These are phyloP conservation scores for Aptenodytes forsteri DNA, from an alignment of 2,113 vertebrate species.

Conservation along the genomic window DNA sequence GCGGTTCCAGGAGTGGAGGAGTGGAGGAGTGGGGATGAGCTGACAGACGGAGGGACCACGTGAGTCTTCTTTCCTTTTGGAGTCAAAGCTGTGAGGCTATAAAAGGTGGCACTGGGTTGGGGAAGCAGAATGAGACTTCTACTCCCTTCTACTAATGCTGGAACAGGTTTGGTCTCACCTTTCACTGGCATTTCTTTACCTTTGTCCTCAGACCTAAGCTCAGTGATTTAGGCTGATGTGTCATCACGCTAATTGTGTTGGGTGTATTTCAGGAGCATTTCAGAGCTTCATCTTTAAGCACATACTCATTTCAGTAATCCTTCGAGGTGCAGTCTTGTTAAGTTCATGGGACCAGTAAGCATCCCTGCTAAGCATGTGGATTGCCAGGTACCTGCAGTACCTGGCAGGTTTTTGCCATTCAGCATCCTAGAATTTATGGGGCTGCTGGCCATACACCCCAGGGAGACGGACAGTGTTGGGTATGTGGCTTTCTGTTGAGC, in stretches of 20 bases:
- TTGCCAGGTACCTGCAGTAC: neutral
- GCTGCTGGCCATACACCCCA: neutral
- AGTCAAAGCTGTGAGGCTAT: neutral
- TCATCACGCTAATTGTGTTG: neutral
- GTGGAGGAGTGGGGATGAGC: neutral
- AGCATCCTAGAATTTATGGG: neutral
- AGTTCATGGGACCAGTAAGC: neutral
- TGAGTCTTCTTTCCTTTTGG: neutral
- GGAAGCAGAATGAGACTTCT: neutral
- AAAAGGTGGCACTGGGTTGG: neutral
- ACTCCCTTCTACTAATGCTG: neutral
- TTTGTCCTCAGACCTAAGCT: neutral
- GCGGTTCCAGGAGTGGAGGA: neutral
- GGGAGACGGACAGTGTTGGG: rapidly evolving
- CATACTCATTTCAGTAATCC: neutral
- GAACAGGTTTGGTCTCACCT: neutral
- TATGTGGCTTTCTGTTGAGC: neutral
- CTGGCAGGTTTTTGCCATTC: neutral
- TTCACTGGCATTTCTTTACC: neutral
- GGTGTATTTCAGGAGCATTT: neutral
- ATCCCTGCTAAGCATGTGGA: neutral
- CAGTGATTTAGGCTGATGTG: neutral
- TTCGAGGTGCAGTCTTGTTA: neutral
- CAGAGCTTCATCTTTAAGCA: neutral
- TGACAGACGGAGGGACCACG: neutral